These are phyloP conservation scores for Mastomys natalensis DNA, from an alignment of 2,113 vertebrate species.

Conservation along the genomic window DNA sequence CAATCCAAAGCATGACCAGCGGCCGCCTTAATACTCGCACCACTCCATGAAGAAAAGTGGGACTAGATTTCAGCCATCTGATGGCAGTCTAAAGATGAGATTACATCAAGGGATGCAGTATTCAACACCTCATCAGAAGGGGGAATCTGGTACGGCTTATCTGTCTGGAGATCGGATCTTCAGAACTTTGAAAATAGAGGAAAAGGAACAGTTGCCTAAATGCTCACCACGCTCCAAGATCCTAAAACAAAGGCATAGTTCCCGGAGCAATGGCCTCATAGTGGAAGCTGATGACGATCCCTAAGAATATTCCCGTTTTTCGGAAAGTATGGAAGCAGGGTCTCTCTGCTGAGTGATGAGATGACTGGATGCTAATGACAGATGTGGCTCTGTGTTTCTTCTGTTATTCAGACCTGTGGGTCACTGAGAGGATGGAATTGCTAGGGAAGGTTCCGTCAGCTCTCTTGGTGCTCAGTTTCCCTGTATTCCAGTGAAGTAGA, in stretches of 20 bases:
- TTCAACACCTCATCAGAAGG: background rate
- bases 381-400: background rate
- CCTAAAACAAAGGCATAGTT: background rate
- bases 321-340: background rate
- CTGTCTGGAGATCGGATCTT: background rate
- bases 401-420: background rate
- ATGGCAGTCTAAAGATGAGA: background rate
- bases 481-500: background rate
- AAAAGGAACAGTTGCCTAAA: background rate
- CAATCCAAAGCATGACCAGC: background rate
- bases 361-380: background rate
- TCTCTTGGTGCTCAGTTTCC: background rate
- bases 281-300: background rate
- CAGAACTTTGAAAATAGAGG: background rate
- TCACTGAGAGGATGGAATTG: background rate
- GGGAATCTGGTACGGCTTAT: background rate
- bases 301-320: background rate
- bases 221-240: background rate
- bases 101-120: background rate
- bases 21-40: background rate
- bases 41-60: background rate
- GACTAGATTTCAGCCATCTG: background rate
- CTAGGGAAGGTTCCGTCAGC: background rate
- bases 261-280: accelerated
- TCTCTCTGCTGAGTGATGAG: background rate